Evolutionary conservation across 2,888 invertebrate species (phyloP), one percentile per base, ranked within the genome.

Genomic region (Platerodrilus igneus): DNA sequence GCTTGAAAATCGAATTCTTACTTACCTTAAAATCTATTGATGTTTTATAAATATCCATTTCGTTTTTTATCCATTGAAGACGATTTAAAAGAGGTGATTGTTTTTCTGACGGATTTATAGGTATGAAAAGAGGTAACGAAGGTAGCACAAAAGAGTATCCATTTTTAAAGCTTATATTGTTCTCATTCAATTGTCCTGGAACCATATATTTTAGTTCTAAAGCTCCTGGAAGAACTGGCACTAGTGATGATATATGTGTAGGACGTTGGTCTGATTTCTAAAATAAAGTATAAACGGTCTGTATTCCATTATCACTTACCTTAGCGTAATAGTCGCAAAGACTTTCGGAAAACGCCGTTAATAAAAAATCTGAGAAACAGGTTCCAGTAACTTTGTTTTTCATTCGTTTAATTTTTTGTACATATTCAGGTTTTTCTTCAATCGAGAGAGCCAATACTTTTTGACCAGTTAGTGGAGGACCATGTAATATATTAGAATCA

Each of bases 261-360:
- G 37, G 37, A 31, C n/a, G 5, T 5, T 7, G 3, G 1, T 4
- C 3, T 6, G 30, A 25, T 14, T 37, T 23, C 37, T 37, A 10
- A 30, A 23, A 17, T 14, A 9, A 36, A 36, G 6, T n/a, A 2
- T 11, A 5, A 44, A 29, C 6, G 20, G 17, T n/a, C 17, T 4
- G 10, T 39, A 20, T 29, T 42, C 35, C 7, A 38, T 15, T 16
- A 4, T 33, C 4, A 36, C 13, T 5, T 47, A 50, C 46, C 66
- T 59, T 52, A 64, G 61, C 27, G 66, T 39, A 50, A 33, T 40
- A 50, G 6, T 45, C 33, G 6, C 19, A 17, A 8, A 48, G 29
- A 20, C 45, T 38, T 16, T 33, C 41, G 5, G 43, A 45, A 14
- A 47, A 21, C 7, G 37, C 48, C 2, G 47, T 35, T 7, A 50